Evolutionary conservation across 2,113 vertebrate genomes (phyloP), one percentile per base, ranked within the genome.

Genomic region (Dasyornis broadbenti): DNA sequence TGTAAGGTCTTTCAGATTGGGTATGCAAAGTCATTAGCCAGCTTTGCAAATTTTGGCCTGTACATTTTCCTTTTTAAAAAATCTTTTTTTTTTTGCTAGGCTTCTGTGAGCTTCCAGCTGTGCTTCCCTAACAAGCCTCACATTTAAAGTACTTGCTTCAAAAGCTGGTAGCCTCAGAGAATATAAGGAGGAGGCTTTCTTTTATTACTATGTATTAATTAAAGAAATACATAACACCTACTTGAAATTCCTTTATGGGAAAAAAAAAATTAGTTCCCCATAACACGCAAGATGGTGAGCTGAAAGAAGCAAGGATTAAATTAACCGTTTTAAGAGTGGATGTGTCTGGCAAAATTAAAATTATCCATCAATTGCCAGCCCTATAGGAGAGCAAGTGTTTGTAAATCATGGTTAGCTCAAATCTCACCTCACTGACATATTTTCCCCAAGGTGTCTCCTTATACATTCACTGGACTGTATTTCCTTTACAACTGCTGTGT

Each of bases 91-190:
- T 52, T 72, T 85, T 28, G 6, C 54, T 57, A 66, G 47, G 21
- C 50, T 92, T 90, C 89, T 77, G 0, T 88, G 79, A 70, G 24
- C 42, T 92, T 95, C 94, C 90, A 88, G 56, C 85, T 86, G 90
- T 93, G 71, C 47, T 93, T 22, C 23, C 31, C 35, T 91, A 73
- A 80, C 78, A 91, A 91, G 82, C 16, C 52, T 83, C 54, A 73
- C 79, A 95, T 95, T 86, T 93, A 64, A 94, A 92, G 42, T 83
- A 73, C 68, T 82, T 47, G 35, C 80, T 95, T 96, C 90, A 95
- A 88, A 92, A 94, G 35, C 68, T 88, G 54, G 39, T 94, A 89
- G 82, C 91, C 85, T 93, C 78, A 66, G 87, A 95, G 84, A 44
- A 61, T 69, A 23, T 76, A 57, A 79, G 79, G 60, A 78, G 70